phyloP scores from a whole-genome alignment of 2,797 vertebrate genomes.

The Mus caroli region DNA sequence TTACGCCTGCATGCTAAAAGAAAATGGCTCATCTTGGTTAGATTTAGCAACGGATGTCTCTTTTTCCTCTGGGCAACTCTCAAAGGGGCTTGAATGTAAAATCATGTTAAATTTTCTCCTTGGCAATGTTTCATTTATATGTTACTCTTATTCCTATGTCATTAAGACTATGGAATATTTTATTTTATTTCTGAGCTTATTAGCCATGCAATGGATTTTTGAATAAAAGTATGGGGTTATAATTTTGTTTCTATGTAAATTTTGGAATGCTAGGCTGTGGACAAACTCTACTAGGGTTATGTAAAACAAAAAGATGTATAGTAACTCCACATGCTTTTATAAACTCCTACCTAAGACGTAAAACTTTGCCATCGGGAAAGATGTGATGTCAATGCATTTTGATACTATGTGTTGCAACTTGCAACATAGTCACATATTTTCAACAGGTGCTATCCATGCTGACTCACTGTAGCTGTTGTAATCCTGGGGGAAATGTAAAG shows the following conservation, averaged over 20 bases:
- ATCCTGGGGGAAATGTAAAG: slow-evolving; percentile 36
- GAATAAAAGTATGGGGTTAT: slow-evolving; percentile 3
- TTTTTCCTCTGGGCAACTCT: not conserved
- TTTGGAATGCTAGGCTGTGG: not conserved
- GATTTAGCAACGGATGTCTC: not conserved
- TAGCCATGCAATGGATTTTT: slow-evolving; percentile 7
- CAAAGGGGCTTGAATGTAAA: slow-evolving; percentile 8
- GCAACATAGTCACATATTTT: not conserved
- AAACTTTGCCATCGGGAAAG: not conserved
- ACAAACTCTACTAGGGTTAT: not conserved
- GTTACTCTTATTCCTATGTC: not conserved
- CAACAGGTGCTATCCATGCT: not conserved
- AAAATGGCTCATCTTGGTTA: slow-evolving; percentile 1
- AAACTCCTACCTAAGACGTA: not conserved
- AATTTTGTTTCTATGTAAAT: not conserved
- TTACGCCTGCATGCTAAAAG: not conserved
- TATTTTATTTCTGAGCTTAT: slow-evolving; percentile 48
- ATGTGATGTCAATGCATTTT: not conserved
- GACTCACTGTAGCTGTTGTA: not conserved
- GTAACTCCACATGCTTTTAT: not conserved
- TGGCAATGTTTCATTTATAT: not conserved
- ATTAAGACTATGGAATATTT: slow-evolving; percentile 24
- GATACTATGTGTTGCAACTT: not conserved
- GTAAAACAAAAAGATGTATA: no score
- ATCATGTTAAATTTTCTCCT: slow-evolving; percentile 32